Percentiles rank a stretch among this genome's conserved stretches.
Conservation (phyloP, 2,888 invertebrate species). For the Sclerodermus sp. region DNA sequence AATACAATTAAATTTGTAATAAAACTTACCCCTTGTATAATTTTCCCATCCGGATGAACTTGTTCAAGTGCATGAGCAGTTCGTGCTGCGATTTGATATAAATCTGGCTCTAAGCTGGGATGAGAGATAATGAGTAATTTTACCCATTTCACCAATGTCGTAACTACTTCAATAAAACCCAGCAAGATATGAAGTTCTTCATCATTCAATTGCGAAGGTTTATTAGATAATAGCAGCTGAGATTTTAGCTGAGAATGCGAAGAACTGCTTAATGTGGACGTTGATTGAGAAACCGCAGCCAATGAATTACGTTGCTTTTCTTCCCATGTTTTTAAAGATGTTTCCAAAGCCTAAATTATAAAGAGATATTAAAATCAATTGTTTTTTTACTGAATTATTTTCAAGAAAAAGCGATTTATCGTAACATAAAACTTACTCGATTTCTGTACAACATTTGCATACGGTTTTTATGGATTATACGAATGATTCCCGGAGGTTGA, state of each 20-base stretch:
- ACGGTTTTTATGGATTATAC: slow-evolving; percentile 94
- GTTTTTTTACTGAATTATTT: not conserved
- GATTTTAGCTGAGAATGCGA: slow-evolving; percentile 33
- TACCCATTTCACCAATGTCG: slow-evolving; percentile 85
- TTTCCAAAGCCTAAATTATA: slow-evolving; percentile 73
- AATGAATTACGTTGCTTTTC: slow-evolving; percentile 71
- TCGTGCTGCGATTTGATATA: slow-evolving; percentile 75
- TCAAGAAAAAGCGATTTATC: not conserved
- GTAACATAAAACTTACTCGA: slow-evolving; percentile 60
- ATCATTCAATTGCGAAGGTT: slow-evolving; percentile 61
- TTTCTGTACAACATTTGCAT: slow-evolving; percentile 96
- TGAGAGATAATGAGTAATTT: slow-evolving; percentile 69
- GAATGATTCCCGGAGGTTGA: slow-evolving; percentile 93
- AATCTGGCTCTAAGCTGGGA: slow-evolving; percentile 70
- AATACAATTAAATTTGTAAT: slow-evolving; percentile 1
- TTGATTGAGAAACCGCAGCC: slow-evolving; percentile 46
- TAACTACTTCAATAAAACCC: slow-evolving; percentile 80
- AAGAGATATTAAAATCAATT: not conserved
- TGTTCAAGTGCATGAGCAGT: slow-evolving; percentile 71
- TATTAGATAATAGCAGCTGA: slow-evolving; percentile 57
- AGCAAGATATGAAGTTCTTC: slow-evolving; percentile 74
- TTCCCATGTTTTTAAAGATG: slow-evolving; percentile 85
- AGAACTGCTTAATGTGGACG: slow-evolving; percentile 39
- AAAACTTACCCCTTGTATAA: slow-evolving; percentile 69
- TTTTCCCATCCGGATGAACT: slow-evolving; percentile 79